Evolutionary conservation across 2,797 vertebrate species (phyloP).

Genomic region (Malacoraja senta): DNA sequence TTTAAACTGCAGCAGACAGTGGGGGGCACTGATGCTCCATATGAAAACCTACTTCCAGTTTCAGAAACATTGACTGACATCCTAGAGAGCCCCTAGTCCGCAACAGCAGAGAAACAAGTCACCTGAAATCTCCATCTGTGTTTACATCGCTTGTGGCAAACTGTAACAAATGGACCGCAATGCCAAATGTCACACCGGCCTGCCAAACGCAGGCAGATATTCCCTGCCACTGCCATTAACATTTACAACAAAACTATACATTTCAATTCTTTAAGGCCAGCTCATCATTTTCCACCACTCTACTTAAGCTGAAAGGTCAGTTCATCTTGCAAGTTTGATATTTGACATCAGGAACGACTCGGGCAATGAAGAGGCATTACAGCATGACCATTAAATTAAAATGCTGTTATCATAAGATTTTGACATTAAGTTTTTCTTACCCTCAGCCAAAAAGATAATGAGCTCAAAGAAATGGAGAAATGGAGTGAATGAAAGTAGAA

Average conservation of each 20-base stretch:
- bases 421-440: neutral
- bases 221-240: neutral
- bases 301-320: slow-evolving; percentile 3
- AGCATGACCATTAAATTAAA: neutral
- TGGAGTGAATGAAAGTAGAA: neutral
- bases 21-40: slow-evolving; percentile 4
- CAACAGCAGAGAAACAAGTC: slow-evolving; percentile 3
- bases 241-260: slow-evolving; percentile 23
- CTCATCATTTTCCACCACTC: neutral
- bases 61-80: neutral
- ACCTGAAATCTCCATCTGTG: neutral
- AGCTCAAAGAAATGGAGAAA: neutral
- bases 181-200: neutral
- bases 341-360: neutral
- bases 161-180: neutral
- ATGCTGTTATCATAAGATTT: neutral
- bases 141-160: neutral
- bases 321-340: neutral
- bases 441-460: neutral
- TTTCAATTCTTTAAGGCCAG: neutral
- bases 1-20: neutral
- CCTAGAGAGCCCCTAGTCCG: neutral
- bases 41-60: neutral
- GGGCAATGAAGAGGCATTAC: neutral
- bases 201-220: neutral